Percentiles rank a stretch among this genome's conserved stretches.
These are phyloP conservation scores for Mormyrus lacerda DNA, from an alignment of 2,113 vertebrate species.

Conservation along the genomic window DNA sequence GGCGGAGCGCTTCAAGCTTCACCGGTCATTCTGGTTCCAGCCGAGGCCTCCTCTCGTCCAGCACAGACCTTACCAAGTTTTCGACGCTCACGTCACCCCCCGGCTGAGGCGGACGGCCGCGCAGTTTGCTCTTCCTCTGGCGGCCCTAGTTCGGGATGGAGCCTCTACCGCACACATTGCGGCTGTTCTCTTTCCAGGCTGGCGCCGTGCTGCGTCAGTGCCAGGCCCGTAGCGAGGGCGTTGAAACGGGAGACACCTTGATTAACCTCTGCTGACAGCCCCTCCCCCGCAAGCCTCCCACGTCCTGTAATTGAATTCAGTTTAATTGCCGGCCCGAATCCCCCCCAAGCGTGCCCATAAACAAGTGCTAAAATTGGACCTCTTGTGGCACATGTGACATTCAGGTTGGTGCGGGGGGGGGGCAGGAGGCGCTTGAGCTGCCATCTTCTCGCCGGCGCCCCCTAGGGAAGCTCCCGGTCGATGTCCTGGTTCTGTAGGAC, in stretches of 20 bases:
- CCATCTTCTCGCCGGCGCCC: neutral
- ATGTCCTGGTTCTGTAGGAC: neutral
- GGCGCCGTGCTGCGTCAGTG: neutral
- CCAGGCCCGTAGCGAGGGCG: neutral
- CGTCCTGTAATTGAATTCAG: conserved; percentile 26
- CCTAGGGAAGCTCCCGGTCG: neutral
- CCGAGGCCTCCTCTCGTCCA: neutral
- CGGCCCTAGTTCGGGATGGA: neutral
- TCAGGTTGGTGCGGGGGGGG: conserved; percentile 23
- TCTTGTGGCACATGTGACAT: conserved; percentile 41
- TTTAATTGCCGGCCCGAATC: conserved; percentile 28
- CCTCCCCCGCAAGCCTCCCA: neutral
- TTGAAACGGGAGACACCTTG: conserved; percentile 13
- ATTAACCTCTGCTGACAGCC: conserved; percentile 8
- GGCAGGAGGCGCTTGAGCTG: neutral
- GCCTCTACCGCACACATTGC: neutral
- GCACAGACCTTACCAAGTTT: neutral
- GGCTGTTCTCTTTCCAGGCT: neutral
- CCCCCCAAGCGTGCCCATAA: conserved; percentile 27
- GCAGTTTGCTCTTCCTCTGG: neutral
- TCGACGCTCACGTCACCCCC: neutral
- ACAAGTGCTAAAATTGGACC: conserved; percentile 36
- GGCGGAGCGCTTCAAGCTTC: neutral
- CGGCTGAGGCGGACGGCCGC: neutral
- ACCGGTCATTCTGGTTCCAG: neutral